Base-by-base conservation (phyloP, 2,888 invertebrate genomes). In the Polydesmus complanatus region DNA sequence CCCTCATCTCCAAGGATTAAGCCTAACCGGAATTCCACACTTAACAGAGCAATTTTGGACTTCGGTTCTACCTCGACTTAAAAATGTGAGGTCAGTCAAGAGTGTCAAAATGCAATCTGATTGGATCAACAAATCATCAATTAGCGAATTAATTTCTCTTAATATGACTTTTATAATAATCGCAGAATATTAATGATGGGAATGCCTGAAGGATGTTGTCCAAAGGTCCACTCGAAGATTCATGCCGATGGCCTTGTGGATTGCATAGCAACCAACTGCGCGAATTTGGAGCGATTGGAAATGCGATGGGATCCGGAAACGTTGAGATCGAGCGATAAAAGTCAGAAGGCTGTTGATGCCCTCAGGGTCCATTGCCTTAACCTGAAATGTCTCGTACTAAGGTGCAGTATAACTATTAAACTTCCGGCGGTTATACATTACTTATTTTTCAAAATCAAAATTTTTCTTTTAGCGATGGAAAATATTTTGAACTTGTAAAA, bases 271-370 rank as follows among this genome's bases (percentile, higher is more conserved):
- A 90, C 88, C 70, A 88, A 88, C 74, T 95, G 95, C 70, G 83
- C 84, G 0, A 82, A 83, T 68, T 74, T 98, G 69, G 92, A 95
- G 73, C 81, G 98, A 1, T 75, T 98, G 60, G 98, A 99, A 73
- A 78, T 99, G 26, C 84, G 90, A 68, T 99, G 98, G 98, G 98
- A 99, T 75, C 96, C 97, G 0, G 96, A 96, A 70, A 97, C 97
- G 71, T 80, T 99, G 48, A 81, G 98, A 58, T 98, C 96, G 77
- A 97, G 96, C 49, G 98, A 99, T 75, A 98, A 99, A 77, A 96
- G 96, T 71, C 96, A 96, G 75, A 99, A 99, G 74, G 97, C 97
- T 52, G 96, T 98, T 67, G 98, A 99, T 74, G 88, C 95, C 55
- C 79, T 99, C 64, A 84, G 98, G 54, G 90, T 98, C 52, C 92